These are phyloP conservation scores for Daubentonia madagascariensis DNA, from an alignment of 2,113 vertebrate genomes.

Conservation along the genomic window DNA sequence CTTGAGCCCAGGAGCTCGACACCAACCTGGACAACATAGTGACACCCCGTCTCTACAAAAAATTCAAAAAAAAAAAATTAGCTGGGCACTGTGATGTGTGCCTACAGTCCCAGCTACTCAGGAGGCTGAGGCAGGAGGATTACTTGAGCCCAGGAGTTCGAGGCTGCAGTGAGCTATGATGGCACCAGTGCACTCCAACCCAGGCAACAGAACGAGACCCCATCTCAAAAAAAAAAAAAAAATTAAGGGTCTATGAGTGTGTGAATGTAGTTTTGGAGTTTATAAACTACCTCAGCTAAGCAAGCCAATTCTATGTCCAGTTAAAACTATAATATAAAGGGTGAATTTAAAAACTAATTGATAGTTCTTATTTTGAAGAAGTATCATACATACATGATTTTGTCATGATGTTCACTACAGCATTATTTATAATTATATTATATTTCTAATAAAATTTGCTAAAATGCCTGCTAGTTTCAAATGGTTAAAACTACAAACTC, in stretches of 20 bases:
- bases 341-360: background rate
- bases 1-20: too few relatives aligned
- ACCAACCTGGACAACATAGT: too few relatives aligned
- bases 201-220: too few relatives aligned
- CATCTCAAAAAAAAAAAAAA: background rate
- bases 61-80: too few relatives aligned
- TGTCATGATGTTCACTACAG: background rate
- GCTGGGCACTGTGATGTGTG: too few relatives aligned
- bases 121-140: too few relatives aligned
- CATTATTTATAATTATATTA: background rate
- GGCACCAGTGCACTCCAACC: too few relatives aligned
- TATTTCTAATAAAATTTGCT: background rate
- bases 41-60: too few relatives aligned
- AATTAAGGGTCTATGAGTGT: background rate
- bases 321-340: background rate
- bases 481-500: background rate
- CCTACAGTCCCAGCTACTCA: too few relatives aligned
- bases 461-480: background rate
- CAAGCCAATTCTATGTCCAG: background rate
- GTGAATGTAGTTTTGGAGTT: background rate
- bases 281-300: background rate
- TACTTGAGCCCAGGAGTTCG: too few relatives aligned
- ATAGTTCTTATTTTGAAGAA: background rate
- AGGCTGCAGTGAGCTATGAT: too few relatives aligned
- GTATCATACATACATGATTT: background rate